These are phyloP conservation scores for Acropora tenuis DNA, from an alignment of 64 coral and sea anemone species.

Conservation along the genomic window DNA sequence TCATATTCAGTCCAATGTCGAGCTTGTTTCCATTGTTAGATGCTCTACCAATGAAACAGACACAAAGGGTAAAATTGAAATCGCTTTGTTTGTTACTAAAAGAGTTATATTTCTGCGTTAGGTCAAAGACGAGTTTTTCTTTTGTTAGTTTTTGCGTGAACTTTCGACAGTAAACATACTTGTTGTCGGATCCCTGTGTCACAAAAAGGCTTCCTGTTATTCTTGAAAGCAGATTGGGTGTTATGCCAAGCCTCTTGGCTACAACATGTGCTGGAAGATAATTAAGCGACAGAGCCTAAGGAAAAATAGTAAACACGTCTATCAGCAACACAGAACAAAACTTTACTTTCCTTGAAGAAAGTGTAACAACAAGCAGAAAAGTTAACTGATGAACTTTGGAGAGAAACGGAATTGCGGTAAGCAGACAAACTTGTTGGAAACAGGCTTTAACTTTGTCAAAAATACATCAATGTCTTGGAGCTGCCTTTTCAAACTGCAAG, in stretches of 20 bases:
- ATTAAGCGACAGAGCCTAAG: conserved; percentile 58
- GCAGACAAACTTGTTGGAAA: too few species aligned
- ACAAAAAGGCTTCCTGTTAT: conserved; percentile 88
- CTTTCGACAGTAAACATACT: conserved; percentile 48
- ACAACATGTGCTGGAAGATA: conserved; percentile 74
- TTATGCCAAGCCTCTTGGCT: conserved; percentile 83
- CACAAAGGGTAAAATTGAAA: too few species aligned
- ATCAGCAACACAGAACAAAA: background rate
- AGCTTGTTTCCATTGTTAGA: conserved; percentile 61
- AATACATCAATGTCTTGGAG: background rate
- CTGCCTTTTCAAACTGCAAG: too few species aligned
- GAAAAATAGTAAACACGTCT: background rate
- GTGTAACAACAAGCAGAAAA: too few species aligned
- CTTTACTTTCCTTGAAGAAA: too few species aligned
- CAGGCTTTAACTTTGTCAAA: too few species aligned
- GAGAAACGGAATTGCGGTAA: too few species aligned
- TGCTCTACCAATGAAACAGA: background rate
- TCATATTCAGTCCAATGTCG: conserved; percentile 97
- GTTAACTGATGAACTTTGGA: too few species aligned
- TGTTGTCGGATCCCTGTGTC: conserved; percentile 62
- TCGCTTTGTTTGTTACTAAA: too few species aligned
- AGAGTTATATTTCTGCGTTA: too few species aligned
- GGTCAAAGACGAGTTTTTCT: too few species aligned
- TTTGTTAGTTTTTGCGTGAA: too few species aligned
- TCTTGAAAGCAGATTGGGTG: conserved; percentile 60